Base-by-base conservation (phyloP, 2,888 invertebrate genomes). In the Homarus gammarus region DNA sequence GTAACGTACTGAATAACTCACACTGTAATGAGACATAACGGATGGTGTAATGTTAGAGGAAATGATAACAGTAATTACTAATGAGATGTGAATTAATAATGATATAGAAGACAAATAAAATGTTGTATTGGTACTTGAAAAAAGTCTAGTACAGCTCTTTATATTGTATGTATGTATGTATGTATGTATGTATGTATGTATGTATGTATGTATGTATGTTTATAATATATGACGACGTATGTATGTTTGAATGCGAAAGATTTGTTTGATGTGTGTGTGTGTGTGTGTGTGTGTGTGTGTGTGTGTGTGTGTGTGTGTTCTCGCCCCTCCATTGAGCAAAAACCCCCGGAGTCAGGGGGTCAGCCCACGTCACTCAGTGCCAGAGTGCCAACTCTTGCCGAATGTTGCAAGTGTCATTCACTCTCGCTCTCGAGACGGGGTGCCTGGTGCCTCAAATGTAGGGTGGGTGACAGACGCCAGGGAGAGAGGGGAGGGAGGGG, bases 101-200 rank as follows among this genome's bases (percentile, higher is more conserved):
- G n/a, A n/a, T n/a, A n/a, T n/a, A n/a, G n/a, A n/a, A n/a, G n/a
- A n/a, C n/a, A n/a, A n/a, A n/a, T n/a, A n/a, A n/a, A n/a, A n/a
- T n/a, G n/a, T n/a, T n/a, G n/a, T n/a, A n/a, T n/a, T n/a, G n/a
- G n/a, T n/a, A n/a, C n/a, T n/a, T n/a, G n/a, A n/a, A n/a, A n/a
- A n/a, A n/a, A n/a, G n/a, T n/a, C n/a, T n/a, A n/a, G n/a, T n/a
- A n/a, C n/a, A n/a, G n/a, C n/a, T n/a, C n/a, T n/a, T n/a, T n/a
- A n/a, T n/a, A n/a, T n/a, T 56, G 38, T 73, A 38, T 73, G 73
- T 73, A 38, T 70, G 73, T 73, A 56, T 84, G 70, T 72, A 44
- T 83, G 40, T 44, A 68, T 83, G 83, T 44, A 18, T 70, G 40
- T 5, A 44, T 82, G 72, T 72, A 49, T 83, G 72, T 68, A 31